Evolutionary conservation across 2,888 invertebrate species (phyloP).

Genomic region (Globia sparganii): DNA sequence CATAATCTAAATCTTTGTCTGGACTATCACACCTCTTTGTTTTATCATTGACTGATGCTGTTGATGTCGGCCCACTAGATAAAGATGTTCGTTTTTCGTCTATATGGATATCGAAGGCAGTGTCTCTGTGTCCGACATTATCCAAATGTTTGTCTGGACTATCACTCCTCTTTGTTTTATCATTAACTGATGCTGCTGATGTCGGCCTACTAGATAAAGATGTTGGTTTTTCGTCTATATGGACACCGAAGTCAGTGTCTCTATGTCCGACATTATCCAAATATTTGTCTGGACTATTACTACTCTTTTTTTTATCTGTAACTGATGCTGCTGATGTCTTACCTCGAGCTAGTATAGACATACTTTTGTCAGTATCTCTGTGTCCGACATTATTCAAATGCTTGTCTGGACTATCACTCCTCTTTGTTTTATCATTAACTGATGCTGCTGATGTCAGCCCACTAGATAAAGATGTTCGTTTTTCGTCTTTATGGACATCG

Average conservation of each 20-base stretch:
- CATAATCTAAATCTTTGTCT: neutral
- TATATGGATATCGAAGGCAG: neutral
- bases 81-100: slow-evolving; percentile 1
- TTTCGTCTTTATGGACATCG: too few relatives aligned
- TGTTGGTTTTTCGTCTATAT: neutral
- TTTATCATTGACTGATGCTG: too few relatives aligned
- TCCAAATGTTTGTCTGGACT: neutral
- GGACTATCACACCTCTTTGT: neutral
- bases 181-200: neutral
- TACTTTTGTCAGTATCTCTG: neutral
- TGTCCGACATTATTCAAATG: neutral
- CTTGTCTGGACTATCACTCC: neutral
- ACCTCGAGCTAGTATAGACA: neutral
- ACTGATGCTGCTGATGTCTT: neutral
- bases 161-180: neutral
- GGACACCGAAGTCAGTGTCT: neutral
- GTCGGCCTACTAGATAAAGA: neutral
- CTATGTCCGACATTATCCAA: neutral
- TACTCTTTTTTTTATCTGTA: neutral
- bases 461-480: too few relatives aligned
- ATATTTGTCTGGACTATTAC: neutral
- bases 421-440: neutral
- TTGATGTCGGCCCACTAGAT: neutral
- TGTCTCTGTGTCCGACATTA: neutral
- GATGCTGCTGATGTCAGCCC: too few relatives aligned